Percentiles rank a stretch among this genome's conserved stretches.
phyloP scores from a whole-genome alignment of 1,140 invertebrate species.

The Pogonomyrmex barbatus region DNA sequence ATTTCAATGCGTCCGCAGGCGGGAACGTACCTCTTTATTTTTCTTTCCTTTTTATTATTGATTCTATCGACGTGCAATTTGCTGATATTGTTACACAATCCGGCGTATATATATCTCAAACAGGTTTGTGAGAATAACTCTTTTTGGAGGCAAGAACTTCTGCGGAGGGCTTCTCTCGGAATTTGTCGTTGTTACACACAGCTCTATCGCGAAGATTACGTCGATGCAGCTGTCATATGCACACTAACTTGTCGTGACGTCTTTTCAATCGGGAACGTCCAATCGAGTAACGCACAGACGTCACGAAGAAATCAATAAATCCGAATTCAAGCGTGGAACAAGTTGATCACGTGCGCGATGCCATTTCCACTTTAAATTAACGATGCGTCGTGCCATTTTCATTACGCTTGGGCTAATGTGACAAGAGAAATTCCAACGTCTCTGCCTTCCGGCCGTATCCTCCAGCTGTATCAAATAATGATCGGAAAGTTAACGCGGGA shows the following conservation, averaged over 20 bases:
- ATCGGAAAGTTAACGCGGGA: not conserved
- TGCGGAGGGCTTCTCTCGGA: not conserved
- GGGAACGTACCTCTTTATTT: not conserved
- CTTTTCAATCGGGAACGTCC: conserved; percentile 60
- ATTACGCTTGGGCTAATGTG: conserved; percentile 35
- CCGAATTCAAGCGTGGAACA: conserved; percentile 20
- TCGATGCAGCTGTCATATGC: conserved; percentile 63
- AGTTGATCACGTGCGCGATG: conserved; percentile 27
- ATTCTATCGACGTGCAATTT: not conserved
- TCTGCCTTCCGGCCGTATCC: not conserved
- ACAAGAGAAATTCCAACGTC: conserved; percentile 25
- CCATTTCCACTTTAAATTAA: conserved; percentile 37
- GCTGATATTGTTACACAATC: conserved; percentile 38
- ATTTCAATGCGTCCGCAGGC: not conserved
- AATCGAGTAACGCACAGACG: conserved; percentile 51
- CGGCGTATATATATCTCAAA: not conserved
- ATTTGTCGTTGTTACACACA: conserved; percentile 19
- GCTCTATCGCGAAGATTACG: conserved; percentile 61
- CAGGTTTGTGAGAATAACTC: not conserved
- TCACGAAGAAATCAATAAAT: conserved; percentile 65
- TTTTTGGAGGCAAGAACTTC: not conserved
- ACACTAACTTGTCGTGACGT: conserved; percentile 50
- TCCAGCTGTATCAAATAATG: not conserved
- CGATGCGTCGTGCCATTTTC: conserved; percentile 16
- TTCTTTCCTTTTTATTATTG: not conserved